A percentile compares a stretch with the other conserved stretches of the same genome.
These are phyloP conservation scores for Poecilia velifera DNA, from an alignment of 2,797 vertebrate species.

Conservation along the genomic window DNA sequence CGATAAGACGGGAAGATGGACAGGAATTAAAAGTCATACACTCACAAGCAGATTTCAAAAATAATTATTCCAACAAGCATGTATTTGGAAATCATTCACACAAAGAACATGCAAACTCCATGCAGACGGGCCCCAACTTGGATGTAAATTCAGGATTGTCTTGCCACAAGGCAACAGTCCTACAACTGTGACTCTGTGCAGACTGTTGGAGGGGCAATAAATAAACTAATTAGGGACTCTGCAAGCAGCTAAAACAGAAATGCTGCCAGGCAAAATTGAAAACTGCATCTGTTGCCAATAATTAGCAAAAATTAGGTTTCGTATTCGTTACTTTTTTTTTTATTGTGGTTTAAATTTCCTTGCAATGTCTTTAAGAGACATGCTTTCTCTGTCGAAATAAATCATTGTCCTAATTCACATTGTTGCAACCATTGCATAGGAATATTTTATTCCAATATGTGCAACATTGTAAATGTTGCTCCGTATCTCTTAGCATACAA, in stretches of 20 bases:
- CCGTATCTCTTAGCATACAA: not conserved
- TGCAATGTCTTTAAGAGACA: not conserved
- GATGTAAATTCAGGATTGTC: not conserved
- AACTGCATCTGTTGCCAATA: not conserved
- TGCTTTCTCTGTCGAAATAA: not conserved
- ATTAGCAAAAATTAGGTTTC: not conserved
- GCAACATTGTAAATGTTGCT: not conserved
- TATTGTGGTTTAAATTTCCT: not conserved
- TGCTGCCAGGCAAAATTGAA: not conserved
- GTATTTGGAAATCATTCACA: too few species aligned
- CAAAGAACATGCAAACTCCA: not conserved
- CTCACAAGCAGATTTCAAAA: too few species aligned
- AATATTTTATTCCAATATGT: not conserved
- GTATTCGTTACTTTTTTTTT: not conserved
- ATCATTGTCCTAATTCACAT: not conserved
- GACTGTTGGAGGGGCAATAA: not conserved
- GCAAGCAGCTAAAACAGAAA: not conserved
- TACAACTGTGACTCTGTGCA: not conserved
- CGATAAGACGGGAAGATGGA: too few species aligned
- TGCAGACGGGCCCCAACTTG: not conserved
- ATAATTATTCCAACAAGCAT: too few species aligned
- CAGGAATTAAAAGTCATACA: too few species aligned
- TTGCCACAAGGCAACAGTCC: not conserved
- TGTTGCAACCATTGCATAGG: not conserved
- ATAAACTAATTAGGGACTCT: not conserved